Base-by-base conservation (phyloP, 2,888 invertebrate genomes). In the Tiphia femorata region DNA sequence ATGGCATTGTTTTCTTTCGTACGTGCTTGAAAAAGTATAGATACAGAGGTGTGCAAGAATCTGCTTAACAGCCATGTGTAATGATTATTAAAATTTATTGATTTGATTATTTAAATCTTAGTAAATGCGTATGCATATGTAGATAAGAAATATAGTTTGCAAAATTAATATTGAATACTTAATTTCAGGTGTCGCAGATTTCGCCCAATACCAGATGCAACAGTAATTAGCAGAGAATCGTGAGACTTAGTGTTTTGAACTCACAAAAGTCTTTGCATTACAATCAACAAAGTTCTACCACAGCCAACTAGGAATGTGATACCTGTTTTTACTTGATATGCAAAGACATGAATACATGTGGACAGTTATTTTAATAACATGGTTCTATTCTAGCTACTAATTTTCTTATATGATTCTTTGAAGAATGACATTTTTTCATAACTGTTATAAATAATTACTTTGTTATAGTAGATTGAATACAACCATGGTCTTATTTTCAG, bases 101-200 rank as follows among this genome's bases (percentile, higher is more conserved):
- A n/a, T n/a, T n/a, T n/a, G n/a, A n/a, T n/a, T n/a, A n/a, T n/a
- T n/a, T n/a, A n/a, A n/a, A n/a, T n/a, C n/a, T n/a, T n/a, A n/a
- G n/a, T n/a, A n/a, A n/a, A n/a, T n/a, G n/a, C n/a, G n/a, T n/a
- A n/a, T n/a, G n/a, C n/a, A n/a, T n/a, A n/a, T n/a, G n/a, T n/a
- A n/a, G n/a, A n/a, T 23, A 10, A 23, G 5, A 10, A 12, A 10
- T 12, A 23, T 14, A 14, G 23, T 25, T 42, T 42, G 7, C 12
- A 8, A 16, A 12, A 12, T 12, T 23, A 4, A 21, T 41, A 23
- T 10, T 21, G 21, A 41, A 29, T n/a, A 19, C 38, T 3, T 40
- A 29, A 56, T 76, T 76, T 6, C 67, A 83, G 82, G 69, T 83
- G 82, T 62, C 81, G 82, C 60, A 77, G 83, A 75, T 83, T 80